Evolutionary conservation across 2,888 invertebrate species (phyloP), one percentile per base, ranked within the genome.

Genomic region (Archips xylosteana): DNA sequence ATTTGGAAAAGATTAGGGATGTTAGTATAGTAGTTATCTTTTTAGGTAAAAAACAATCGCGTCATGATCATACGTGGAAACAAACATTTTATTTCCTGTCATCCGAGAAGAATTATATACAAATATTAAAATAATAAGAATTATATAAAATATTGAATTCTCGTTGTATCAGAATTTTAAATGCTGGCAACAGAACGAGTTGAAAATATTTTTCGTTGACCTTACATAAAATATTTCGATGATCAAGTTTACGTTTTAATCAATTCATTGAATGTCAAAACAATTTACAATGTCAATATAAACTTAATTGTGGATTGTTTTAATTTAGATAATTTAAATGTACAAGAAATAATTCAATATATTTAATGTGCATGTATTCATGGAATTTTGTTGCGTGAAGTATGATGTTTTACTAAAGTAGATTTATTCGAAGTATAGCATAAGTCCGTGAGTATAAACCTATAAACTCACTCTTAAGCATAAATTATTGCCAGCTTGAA

Each of bases 241-340:
- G 10, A 36, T 32, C 61, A 65, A n/a, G 42, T 66, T 61, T 66
- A 39, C 12, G 2, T 49, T 15, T n/a, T 66, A 57, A 64, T 70
- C 34, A 45, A 57, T 70, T 60, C 39, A 71, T 60, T 42, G 47
- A 60, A 66, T 42, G 59, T 71, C 71, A 64, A 61, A 71, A 66
- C 51, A 65, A 51, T 71, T 71, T 34, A 66, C 32, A 42, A 42
- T 13, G 51, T 4, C 51, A 66, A 61, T 60, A 12, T 39, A 34
- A 32, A 39, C 59, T 42, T 47, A 51, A 39, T 9, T 51, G 32
- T 32, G 32, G 32, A 57, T 57, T 10, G 32, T 3, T 57, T 4
- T 23, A n/a, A 34, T 39, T 5, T 39, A 42, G 12, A 66, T 66
- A 39, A 12, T 64, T 8, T 34, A 12, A 34, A 34, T 64, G 0